A percentile compares a stretch with the other conserved stretches of the same genome.
phyloP scores from a whole-genome alignment of 2,888 invertebrate species.

The Gryllus longicercus region DNA sequence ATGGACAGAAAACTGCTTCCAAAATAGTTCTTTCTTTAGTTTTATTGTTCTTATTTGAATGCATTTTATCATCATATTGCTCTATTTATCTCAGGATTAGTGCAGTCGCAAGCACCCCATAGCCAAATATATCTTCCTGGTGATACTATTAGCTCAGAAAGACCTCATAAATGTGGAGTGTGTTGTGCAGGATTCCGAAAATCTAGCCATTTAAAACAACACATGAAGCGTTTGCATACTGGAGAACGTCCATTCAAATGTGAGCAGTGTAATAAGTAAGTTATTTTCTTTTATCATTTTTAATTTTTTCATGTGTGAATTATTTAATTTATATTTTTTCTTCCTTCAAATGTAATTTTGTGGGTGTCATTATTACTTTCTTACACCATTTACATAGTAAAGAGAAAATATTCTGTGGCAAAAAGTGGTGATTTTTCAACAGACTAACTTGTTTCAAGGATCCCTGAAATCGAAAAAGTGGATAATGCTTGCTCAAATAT shows the following conservation, averaged over 20 bases:
- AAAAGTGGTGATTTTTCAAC: too few species aligned
- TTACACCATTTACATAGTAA: too few species aligned
- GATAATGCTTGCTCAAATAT: too few species aligned
- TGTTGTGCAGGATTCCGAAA: slow-evolving; percentile 53
- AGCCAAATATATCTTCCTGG: slow-evolving; percentile 28
- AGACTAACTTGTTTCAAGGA: too few species aligned
- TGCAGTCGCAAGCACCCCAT: slow-evolving; percentile 26
- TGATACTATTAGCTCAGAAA: slow-evolving; percentile 37
- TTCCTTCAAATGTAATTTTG: background rate
- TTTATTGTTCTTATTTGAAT: too few species aligned
- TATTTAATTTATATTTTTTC: background rate
- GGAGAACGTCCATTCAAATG: slow-evolving; percentile 47
- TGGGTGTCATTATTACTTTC: too few species aligned
- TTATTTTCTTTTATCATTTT: background rate
- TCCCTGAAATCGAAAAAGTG: too few species aligned
- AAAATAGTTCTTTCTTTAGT: too few species aligned
- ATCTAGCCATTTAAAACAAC: slow-evolving; percentile 55
- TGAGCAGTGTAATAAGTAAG: slow-evolving; percentile 34
- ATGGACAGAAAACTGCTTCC: too few species aligned
- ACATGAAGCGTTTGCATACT: slow-evolving; percentile 44
- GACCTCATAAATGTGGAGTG: slow-evolving; percentile 52
- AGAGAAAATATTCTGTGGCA: too few species aligned
- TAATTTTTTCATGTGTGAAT: background rate
- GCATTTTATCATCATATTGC: too few species aligned
- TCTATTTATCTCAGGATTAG: slow-evolving; percentile 28